A percentile compares a stretch with the other conserved stretches of the same genome.
Conservation (phyloP, 2,113 vertebrate species). For the Pimephales promelas region DNA sequence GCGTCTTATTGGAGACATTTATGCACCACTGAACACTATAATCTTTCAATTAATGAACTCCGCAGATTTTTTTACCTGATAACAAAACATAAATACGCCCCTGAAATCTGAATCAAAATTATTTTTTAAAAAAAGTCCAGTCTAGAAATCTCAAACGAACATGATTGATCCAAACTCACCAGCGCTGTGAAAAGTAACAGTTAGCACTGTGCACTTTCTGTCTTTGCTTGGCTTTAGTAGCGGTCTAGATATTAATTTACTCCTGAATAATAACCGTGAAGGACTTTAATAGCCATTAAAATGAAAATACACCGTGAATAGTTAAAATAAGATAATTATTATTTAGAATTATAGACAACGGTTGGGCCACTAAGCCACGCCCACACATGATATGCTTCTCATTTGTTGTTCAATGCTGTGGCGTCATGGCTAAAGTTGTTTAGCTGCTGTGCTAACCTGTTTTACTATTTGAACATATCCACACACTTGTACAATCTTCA, state of each 20-base stretch:
- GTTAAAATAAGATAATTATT: background rate
- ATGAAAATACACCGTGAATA: background rate
- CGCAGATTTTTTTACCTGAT: no score
- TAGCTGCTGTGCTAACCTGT: conserved; percentile 8
- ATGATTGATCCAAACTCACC: background rate
- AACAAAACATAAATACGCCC: background rate
- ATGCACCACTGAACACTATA: background rate
- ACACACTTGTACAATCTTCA: background rate
- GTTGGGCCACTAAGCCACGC: background rate
- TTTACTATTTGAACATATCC: background rate
- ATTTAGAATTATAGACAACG: background rate
- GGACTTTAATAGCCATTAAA: no score
- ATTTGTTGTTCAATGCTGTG: background rate
- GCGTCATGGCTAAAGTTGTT: background rate
- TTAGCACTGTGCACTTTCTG: background rate
- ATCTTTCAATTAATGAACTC: background rate
- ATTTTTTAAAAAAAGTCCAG: background rate
- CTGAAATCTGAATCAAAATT: background rate
- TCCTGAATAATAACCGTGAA: background rate
- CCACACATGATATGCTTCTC: background rate
- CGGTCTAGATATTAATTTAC: background rate
- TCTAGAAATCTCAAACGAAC: background rate
- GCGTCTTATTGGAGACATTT: background rate
- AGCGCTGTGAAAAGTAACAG: conserved; percentile 11
- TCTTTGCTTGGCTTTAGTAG: background rate